phyloP scores from a whole-genome alignment of 2,113 vertebrate species.

The Ibidorhyncha struthersii region DNA sequence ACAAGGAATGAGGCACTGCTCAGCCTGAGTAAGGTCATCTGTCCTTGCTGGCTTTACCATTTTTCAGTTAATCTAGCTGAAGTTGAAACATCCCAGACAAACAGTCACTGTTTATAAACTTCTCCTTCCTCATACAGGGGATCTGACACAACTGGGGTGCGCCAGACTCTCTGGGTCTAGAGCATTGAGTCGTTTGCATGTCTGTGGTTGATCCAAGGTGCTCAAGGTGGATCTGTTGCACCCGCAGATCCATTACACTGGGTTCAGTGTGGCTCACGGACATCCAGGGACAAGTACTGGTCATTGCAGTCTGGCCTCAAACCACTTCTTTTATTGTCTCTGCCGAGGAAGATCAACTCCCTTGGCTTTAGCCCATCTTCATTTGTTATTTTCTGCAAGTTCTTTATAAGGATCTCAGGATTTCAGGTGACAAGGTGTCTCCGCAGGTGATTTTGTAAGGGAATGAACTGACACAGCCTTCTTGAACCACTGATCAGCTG shows the following conservation, averaged over 20 bases:
- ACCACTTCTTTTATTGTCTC: neutral
- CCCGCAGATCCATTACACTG: neutral
- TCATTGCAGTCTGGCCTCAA: neutral
- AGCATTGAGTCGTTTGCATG: rapidly evolving
- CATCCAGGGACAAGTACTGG: neutral
- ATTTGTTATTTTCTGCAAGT: neutral
- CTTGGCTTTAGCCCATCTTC: neutral
- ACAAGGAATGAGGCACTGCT: neutral
- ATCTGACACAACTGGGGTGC: neutral
- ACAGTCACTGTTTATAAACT: neutral
- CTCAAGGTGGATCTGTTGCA: neutral
- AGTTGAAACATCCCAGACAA: neutral
- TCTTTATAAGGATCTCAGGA: neutral
- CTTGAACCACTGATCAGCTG: neutral
- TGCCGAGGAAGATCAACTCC: neutral
- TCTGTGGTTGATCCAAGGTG: neutral
- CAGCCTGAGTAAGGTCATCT: neutral
- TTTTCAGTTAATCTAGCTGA: neutral
- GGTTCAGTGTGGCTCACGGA: neutral
- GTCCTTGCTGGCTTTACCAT: neutral
- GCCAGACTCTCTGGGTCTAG: neutral
- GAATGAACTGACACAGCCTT: neutral
- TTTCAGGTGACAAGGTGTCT: neutral
- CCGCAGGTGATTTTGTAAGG: neutral
- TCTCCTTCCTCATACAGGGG: neutral